Base-by-base conservation (phyloP, 2,888 invertebrate species). In the Drosophila merina region DNA sequence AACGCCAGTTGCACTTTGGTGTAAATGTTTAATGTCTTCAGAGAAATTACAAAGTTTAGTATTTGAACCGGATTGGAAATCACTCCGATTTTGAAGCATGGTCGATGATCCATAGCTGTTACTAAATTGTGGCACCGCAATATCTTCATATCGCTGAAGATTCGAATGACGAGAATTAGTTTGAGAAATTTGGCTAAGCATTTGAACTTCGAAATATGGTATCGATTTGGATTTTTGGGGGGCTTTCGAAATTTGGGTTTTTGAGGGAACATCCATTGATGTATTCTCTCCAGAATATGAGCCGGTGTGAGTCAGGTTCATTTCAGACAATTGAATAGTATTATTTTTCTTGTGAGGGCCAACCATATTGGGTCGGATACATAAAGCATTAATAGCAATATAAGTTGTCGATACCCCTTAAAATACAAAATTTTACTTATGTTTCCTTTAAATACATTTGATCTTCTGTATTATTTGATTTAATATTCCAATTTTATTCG, bases 291-390 rank as follows among this genome's bases (percentile, higher is more conserved):
- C 66, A 6, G 71, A 59, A 49, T 68, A 74, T 7, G 62, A 60
- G 36, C 55, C 56, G 2, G 48, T 75, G 10, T 57, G 56, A 31
- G 57, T 57, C 28, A 62, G 44, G 20, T 49, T 60, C 28, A 60
- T 33, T 9, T 31, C 36, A 8, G 74, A 57, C 33, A 71, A 45
- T 47, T 71, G 68, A 42, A 57, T 66, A 57, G 66, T 67, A 51
- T 56, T 68, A n/a, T 44, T 64, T 47, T 56, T 68, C 30, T 63
- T 68, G 48, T 85, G 78, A 12, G 81, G 74, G 14, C 88, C 89
- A 52, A 89, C 87, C 89, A 89, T 89, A 67, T 63, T 75, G 48
- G 31, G 1, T 12, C 20, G 14, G 20, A 42, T 9, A 9, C 20
- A 10, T 4, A 44, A 44, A 25, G 25, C 25, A 20, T 25, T 25